These are phyloP conservation scores for Nematolebias whitei DNA, from an alignment of 2,113 vertebrate species.

Conservation along the genomic window DNA sequence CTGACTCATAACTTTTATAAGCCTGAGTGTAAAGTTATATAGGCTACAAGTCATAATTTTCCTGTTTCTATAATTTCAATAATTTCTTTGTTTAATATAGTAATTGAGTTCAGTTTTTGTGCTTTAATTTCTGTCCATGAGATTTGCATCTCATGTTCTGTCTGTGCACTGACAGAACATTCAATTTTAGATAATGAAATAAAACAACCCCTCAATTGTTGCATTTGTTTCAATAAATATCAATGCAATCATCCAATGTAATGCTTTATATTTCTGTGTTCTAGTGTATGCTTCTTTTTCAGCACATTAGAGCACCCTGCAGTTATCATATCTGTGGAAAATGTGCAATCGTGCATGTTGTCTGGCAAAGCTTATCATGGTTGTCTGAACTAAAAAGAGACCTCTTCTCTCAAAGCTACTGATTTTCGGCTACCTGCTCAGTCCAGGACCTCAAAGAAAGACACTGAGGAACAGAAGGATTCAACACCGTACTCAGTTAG, in stretches of 20 bases:
- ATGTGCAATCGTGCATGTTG: constrained; percentile 69
- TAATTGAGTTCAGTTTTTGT: constrained; percentile 53
- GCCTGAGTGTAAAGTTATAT: constrained; percentile 42
- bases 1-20: constrained; percentile 37
- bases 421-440: constrained; percentile 50
- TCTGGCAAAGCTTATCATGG: constrained; percentile 66
- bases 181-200: background rate
- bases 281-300: constrained; percentile 18
- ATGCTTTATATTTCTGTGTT: constrained; percentile 14
- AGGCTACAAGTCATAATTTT: constrained; percentile 31
- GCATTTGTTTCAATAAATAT: constrained; percentile 10
- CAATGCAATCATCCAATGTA: constrained; percentile 27
- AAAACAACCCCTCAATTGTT: background rate
- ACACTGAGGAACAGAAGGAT: constrained; percentile 1
- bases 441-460: constrained; percentile 23
- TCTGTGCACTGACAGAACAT: constrained; percentile 4
- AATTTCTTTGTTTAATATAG: constrained; percentile 30
- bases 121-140: constrained; percentile 45
- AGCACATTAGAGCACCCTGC: constrained; percentile 41
- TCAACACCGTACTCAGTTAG: constrained; percentile 69
- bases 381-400: constrained; percentile 47
- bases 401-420: constrained; percentile 15
- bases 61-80: constrained; percentile 21
- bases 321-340: constrained; percentile 29
- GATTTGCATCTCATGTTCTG: constrained; percentile 23